Evolutionary conservation across 2,888 invertebrate genomes (phyloP), one percentile per base, ranked within the genome.

Genomic region (Temnothorax rugatulus): DNA sequence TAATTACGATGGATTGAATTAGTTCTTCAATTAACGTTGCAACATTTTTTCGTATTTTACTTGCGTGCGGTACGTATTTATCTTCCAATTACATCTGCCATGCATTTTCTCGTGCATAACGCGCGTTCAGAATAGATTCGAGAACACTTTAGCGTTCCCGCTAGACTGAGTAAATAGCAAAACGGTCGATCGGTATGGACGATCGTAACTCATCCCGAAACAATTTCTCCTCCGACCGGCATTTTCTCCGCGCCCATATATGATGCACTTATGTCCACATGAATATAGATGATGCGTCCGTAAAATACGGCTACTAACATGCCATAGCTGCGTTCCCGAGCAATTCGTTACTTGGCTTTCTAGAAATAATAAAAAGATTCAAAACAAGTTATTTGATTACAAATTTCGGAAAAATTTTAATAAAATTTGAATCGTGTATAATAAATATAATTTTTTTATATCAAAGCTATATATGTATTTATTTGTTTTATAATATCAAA

Each of bases 221-320:
- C 34, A 73, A 34, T 68, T 73, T 81, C 59, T 59, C 59, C 47
- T 11, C 15, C 44, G 57, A 44, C 59, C 61, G 44, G 44, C 61
- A 34, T 61, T 75, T 75, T 41, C 64, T 47, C 41, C 52, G 64
- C 75, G 34, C 34, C 21, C 52, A 11, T 38, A n/a, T 41, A n/a
- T 41, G 52, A 54, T 54, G 76, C 68, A 77, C 54, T 77, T 77
- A 77, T n/a, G 25, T 77, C 41, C 25, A 59, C 54, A 81, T 73
- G 73, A 81, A 81, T 81, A 81, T 81, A 73, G 44, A 81, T 34
- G 73, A 81, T 34, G 73, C 73, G 47, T 29, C 13, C 44, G 15
- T 81, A 81, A 73, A 73, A 59, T 41, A 82, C 34, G 54, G 66
- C 29, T 44, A 41, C 57, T 41, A 41, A 57, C 59, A 18, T 25